Base-by-base conservation (phyloP, 1,140 invertebrate species). In the Diabrotica undecimpunctata region DNA sequence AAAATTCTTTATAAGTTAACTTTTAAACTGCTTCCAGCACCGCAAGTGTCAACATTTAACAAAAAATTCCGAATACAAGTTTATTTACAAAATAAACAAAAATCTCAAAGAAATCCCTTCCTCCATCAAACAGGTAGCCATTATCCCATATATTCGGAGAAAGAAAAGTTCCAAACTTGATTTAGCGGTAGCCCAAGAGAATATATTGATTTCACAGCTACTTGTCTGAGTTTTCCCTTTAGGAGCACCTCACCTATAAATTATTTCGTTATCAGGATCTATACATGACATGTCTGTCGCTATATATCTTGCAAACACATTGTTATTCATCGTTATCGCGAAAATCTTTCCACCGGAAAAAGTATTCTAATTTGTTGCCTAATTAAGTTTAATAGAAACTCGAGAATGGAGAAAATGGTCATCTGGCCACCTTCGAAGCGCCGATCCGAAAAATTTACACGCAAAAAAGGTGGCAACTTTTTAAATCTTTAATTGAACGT, bases 281-380 rank as follows among this genome's bases (percentile, higher is more conserved):
- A 46, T 46, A 46, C 41, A 46, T 46, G 41, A 46, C 41, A 46
- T 46, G 41, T 46, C 41, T 46, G 41, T 46, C 41, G 41, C 41
- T 46, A 46, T 46, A 46, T 46, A 46, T 46, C 41, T 46, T 46
- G 41, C 41, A 10, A 46, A 46, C 41, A 46, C 41, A 46, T 46
- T 46, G 41, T 46, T 46, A 46, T 46, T 46, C 41, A 46, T 46
- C 41, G 41, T 46, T 46, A 46, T 46, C 41, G n/a, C n/a, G 41
- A 6, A 46, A 6, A 46, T 46, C 41, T 46, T 46, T 46, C 41
- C 41, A 46, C 41, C 41, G 41, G 41, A 46, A 46, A 46, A 46
- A 46, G 41, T 46, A 46, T 46, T 46, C 41, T 46, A 46, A 46
- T 46, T 46, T 46, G 41, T 46, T 46, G 41, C 41, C 41, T 46